These are phyloP conservation scores for Colaptes auratus DNA, from an alignment of 2,113 vertebrate species.

Conservation along the genomic window DNA sequence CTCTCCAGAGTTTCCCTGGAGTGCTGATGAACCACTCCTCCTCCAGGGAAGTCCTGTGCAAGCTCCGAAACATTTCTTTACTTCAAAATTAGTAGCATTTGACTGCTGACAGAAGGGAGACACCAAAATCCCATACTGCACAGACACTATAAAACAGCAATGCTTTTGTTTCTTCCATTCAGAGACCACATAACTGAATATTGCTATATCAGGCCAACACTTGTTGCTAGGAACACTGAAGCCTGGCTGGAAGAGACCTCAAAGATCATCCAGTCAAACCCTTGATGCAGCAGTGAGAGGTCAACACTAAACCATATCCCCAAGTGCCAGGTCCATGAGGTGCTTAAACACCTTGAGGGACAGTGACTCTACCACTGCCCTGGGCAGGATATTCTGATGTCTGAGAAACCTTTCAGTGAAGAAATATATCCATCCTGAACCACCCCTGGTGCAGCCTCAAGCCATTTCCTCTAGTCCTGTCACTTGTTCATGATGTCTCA, in stretches of 20 bases:
- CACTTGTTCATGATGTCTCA: background rate
- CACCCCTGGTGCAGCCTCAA: no score
- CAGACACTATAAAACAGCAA: background rate
- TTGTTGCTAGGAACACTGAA: background rate
- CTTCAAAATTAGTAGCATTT: background rate
- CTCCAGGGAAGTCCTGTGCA: background rate
- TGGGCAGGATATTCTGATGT: no score
- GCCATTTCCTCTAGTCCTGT: no score
- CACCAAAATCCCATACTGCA: background rate
- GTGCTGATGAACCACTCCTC: background rate
- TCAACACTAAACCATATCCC: no score
- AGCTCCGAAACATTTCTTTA: background rate
- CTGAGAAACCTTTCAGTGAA: no score
- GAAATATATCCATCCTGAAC: no score
- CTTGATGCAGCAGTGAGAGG: no score
- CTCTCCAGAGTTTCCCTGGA: background rate
- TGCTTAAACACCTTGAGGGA: no score
- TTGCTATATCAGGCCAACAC: background rate
- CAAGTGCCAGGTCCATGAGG: no score
- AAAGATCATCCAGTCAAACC: no score
- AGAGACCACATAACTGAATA: rapidly evolving
- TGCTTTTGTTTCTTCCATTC: background rate
- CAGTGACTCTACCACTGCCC: no score
- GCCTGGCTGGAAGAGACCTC: background rate
- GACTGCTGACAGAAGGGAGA: background rate